Evolutionary conservation across 2,888 invertebrate genomes (phyloP), one percentile per base, ranked within the genome.

Genomic region (Cephus nigrinus): DNA sequence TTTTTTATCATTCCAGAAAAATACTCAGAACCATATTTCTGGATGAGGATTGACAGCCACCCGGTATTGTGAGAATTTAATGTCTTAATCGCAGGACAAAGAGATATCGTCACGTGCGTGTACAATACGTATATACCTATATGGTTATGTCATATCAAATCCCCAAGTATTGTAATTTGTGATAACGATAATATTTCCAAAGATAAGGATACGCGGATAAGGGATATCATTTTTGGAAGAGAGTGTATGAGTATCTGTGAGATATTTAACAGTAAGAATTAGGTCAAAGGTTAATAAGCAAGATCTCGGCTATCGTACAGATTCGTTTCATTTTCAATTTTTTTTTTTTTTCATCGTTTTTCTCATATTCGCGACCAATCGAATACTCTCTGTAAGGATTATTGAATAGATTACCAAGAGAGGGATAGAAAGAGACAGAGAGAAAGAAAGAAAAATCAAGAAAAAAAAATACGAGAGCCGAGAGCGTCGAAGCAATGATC

Each of bases 91-190:
- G 9, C 55, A 23, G 23, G 23, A 55, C 23, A 23, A 55, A 55
- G 55, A 55, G 55, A 55, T 55, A 23, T 55, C 5, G 23, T 55
- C 9, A 55, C 55, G 55, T 55, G 23, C 55, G 55, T 55, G 55
- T 55, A 55, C 55, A 55, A 72, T 72, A 33, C 23, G 33, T 30
- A 23, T 40, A 40, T 40, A 55, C 55, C 23, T 55, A n/a, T 68
- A 72, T 23, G 23, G 55, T 55, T 55, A 55, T 9, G 55, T 55
- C 55, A 55, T 55, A 55, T 71, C 31, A 71, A 15, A 31, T 71
- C 71, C 33, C 33, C 11, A n/a, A 75, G 72, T 78, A 73, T 40
- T 68, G 75, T 78, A 72, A 78, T 75, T 75, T 78, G 75, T 78
- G 78, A 78, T 78, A 68, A 75, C 32, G 34, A 68, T n/a, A 75